phyloP scores from a whole-genome alignment of 2,797 vertebrate species.

The Moxostoma hubbsi region DNA sequence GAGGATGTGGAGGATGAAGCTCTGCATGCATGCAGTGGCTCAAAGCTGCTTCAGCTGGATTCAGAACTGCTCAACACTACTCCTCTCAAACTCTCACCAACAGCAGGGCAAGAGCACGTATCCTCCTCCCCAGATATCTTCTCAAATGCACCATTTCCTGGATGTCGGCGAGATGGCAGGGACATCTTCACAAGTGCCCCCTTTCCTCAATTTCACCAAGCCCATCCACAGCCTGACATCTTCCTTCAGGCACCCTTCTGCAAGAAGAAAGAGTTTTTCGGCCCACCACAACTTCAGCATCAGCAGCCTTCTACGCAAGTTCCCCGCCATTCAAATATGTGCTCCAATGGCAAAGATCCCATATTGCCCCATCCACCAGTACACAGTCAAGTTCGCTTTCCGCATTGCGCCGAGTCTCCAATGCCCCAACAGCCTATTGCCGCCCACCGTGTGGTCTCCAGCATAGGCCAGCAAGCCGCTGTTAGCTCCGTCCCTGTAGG shows the following conservation, averaged over 20 bases:
- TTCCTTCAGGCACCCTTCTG: conserved; percentile 91
- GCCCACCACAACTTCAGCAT: conserved; percentile 49
- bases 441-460: conserved; percentile 79
- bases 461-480: conserved; percentile 85
- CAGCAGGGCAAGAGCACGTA: neutral
- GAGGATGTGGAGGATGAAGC: conserved; percentile 52
- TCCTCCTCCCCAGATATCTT: conserved; percentile 80
- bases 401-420: conserved; percentile 70
- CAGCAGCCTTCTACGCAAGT: conserved; percentile 30
- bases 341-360: conserved; percentile 9
- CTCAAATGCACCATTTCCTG: conserved; percentile 85
- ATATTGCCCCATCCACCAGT: conserved; percentile 37
- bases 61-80: conserved; percentile 4
- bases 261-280: conserved; percentile 77
- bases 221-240: conserved; percentile 80
- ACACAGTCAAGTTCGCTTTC: conserved; percentile 57
- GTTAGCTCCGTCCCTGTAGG: conserved; percentile 86
- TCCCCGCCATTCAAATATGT: neutral
- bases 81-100: conserved; percentile 4
- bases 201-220: conserved; percentile 71
- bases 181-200: conserved; percentile 81
- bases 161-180: conserved; percentile 64
- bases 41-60: conserved; percentile 21
- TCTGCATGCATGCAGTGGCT: neutral
- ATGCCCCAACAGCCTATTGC: conserved; percentile 78